These are phyloP conservation scores for Zygaena filipendulae DNA, from an alignment of 2,888 invertebrate species.

Conservation along the genomic window DNA sequence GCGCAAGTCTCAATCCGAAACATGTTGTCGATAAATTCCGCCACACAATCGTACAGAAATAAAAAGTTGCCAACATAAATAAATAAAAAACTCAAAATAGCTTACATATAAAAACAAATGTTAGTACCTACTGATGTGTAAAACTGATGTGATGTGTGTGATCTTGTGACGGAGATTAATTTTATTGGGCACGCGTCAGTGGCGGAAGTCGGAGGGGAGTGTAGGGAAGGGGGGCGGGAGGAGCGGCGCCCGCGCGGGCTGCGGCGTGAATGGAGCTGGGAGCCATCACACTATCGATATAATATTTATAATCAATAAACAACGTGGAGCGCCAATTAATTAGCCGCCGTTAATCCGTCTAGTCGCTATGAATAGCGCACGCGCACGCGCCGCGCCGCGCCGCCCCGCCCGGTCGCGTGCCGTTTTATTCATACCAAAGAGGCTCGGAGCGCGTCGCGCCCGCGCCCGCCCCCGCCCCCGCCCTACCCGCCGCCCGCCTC, in stretches of 20 bases:
- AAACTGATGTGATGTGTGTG: slow-evolving; percentile 36
- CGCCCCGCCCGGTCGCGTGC: slow-evolving; percentile 3
- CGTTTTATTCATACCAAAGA: slow-evolving; percentile 3
- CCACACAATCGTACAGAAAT: slow-evolving; percentile 21
- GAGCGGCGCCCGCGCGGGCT: slow-evolving; percentile 11
- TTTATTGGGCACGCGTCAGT: slow-evolving; percentile 24
- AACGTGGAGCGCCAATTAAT: no score
- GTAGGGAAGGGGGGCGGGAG: slow-evolving; percentile 10
- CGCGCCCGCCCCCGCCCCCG: slow-evolving; percentile 6
- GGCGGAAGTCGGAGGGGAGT: no score
- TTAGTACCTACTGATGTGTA: no score
- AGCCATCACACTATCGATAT: no score
- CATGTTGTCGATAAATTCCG: no score
- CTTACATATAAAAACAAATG: slow-evolving; percentile 36
- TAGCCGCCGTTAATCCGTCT: no score
- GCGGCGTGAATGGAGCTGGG: no score
- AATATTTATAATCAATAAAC: no score
- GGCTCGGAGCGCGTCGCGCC: slow-evolving; percentile 4
- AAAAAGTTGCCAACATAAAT: slow-evolving; percentile 29
- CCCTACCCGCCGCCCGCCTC: slow-evolving; percentile 7
- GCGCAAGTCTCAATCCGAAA: no score
- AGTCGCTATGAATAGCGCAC: no score
- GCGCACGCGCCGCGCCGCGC: slow-evolving; percentile 5
- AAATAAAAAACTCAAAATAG: slow-evolving; percentile 38
- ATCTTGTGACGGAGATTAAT: slow-evolving; percentile 25